phyloP scores from a whole-genome alignment of 1,140 invertebrate species.

The Nymphalis io region DNA sequence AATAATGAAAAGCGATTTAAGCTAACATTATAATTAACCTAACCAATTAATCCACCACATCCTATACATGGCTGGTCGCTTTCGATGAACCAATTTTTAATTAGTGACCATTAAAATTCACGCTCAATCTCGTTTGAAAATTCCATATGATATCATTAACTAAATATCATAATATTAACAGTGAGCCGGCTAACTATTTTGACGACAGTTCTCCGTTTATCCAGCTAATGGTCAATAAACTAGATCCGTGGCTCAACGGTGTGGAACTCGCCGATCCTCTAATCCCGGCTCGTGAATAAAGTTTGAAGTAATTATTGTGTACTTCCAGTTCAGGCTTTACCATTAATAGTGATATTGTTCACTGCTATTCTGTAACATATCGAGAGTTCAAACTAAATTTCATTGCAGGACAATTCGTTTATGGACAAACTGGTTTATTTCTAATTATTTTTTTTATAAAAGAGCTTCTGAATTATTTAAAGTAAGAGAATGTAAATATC shows the following conservation, averaged over 20 bases:
- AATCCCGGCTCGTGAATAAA: constrained; percentile 43
- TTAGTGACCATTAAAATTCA: constrained; percentile 10
- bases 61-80: background rate
- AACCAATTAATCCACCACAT: constrained; percentile 9
- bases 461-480: too few species aligned
- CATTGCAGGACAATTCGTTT: background rate
- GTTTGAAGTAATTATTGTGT: constrained; percentile 29
- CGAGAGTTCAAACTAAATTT: constrained; percentile 1
- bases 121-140: constrained; percentile 19
- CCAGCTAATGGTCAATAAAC: constrained; percentile 54
- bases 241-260: constrained; percentile 44
- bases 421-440: background rate
- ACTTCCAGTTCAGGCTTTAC: constrained; percentile 15
- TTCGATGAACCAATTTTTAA: constrained; percentile 7
- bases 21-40: constrained; percentile 16
- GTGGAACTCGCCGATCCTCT: constrained; percentile 48
- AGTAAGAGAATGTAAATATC: too few species aligned
- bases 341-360: constrained; percentile 10
- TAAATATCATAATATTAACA: constrained; percentile 29
- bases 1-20: constrained; percentile 11
- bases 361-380: background rate
- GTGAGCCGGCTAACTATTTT: constrained; percentile 30
- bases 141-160: constrained; percentile 24
- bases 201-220: constrained; percentile 24
- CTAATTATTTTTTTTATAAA: too few species aligned